phyloP scores from a whole-genome alignment of 2,888 invertebrate genomes.

The Pteria penguin region DNA sequence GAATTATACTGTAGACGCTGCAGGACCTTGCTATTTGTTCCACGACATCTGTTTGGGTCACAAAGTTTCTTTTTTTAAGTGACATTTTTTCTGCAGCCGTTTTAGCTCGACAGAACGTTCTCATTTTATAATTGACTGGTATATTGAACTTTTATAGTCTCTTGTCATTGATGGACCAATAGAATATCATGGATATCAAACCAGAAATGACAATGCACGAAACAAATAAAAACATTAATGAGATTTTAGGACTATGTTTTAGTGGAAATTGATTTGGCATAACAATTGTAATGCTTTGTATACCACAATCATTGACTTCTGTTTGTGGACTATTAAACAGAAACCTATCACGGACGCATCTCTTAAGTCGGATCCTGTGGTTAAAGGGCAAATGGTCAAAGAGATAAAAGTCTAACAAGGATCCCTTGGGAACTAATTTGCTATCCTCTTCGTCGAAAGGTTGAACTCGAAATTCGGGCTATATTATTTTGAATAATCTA shows the following conservation, averaged over 20 bases:
- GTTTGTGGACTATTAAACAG: too few species aligned
- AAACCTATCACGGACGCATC: not conserved
- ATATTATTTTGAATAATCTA: too few species aligned
- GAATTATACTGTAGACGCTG: not conserved
- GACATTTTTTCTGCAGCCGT: not conserved
- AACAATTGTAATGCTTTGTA: too few species aligned
- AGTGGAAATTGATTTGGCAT: not conserved
- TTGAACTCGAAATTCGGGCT: too few species aligned
- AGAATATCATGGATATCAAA: not conserved
- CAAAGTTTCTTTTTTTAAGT: not conserved
- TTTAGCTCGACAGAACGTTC: not conserved
- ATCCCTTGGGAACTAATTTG: not conserved
- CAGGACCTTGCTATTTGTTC: not conserved
- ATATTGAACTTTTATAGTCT: not conserved
- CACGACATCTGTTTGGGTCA: not conserved
- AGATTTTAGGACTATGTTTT: not conserved
- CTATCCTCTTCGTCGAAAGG: slow-evolving; percentile 32
- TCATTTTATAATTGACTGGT: not conserved
- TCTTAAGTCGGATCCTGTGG: not conserved
- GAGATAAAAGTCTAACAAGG: not conserved
- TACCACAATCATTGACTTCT: too few species aligned
- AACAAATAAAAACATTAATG: not conserved
- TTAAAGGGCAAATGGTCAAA: not conserved
- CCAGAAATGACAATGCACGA: not conserved
- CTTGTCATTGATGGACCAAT: not conserved